Evolutionary conservation across 2,797 vertebrate species (phyloP), one percentile per base, ranked within the genome.

Genomic region (Glyptemys insculpta): DNA sequence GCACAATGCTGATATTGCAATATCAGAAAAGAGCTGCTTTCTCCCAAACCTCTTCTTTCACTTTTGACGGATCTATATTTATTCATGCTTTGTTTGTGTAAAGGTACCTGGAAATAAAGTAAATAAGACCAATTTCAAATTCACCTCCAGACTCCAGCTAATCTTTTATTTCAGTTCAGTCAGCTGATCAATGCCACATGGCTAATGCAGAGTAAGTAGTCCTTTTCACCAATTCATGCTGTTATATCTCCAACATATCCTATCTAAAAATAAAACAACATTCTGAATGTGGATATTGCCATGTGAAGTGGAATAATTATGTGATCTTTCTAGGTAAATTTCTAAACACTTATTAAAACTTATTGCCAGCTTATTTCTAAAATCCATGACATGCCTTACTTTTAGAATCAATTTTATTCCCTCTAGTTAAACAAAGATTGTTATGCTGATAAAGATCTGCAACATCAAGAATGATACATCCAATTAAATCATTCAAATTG

Each of bases 401-500:
- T 68, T 81, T 11, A 29, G 81, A 95, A 92, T 88, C 3, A 78
- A 29, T 96, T 93, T 85, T 95, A 47, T 91, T 79, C 19, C 88
- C 37, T 86, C 76, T 59, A 68, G 49, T 78, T 91, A 95, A 68
- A 44, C 83, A 94, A 53, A 79, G 5, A 74, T 87, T 88, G 59
- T 54, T 95, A 68, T n/a, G 41, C 31, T 91, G 52, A 49, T 41
- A 89, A 47, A 76, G 89, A 83, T 86, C 79, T 88, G n/a, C 23
- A 87, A 41, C 27, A 82, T 81, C 11, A 85, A 65, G 74, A 59
- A 85, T 47, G 8, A 91, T 89, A 68, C 29, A 85, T 44, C 7
- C 68, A 76, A 37, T 41, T 94, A 65, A 92, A 86, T 50, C 93
- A 90, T 53, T 87, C 53, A 83, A 41, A 29, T 62, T 62, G n/a